Conservation (phyloP, 2,888 invertebrate species). For the Crepidodera aurea region DNA sequence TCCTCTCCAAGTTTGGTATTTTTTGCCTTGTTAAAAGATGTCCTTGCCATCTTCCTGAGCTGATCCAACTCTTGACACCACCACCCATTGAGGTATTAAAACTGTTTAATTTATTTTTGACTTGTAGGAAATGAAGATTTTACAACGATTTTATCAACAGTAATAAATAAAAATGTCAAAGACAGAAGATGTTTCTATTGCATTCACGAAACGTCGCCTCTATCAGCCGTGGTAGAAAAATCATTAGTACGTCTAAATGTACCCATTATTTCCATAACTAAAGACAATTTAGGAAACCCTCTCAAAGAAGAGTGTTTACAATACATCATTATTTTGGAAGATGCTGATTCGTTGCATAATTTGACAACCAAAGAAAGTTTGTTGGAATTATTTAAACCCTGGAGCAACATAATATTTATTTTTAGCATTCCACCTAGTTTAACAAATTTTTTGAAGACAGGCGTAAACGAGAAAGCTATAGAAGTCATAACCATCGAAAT, state of each 20-base stretch:
- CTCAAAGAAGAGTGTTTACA: not conserved
- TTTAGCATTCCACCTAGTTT: not conserved
- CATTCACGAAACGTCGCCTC: not conserved
- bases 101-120: too few species aligned
- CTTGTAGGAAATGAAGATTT: too few species aligned
- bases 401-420: conserved; percentile 9
- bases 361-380: not conserved
- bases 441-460: not conserved
- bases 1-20: too few species aligned
- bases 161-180: not conserved
- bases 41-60: too few species aligned
- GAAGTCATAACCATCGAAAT: not conserved
- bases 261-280: not conserved
- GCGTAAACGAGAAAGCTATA: conserved; percentile 2
- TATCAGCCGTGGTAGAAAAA: conserved; percentile 4
- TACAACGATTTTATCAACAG: not conserved
- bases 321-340: conserved; percentile 1
- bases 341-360: not conserved
- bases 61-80: too few species aligned
- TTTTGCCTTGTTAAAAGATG: too few species aligned
- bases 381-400: conserved; percentile 8
- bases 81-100: too few species aligned
- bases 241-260: conserved; percentile 3
- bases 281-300: not conserved
- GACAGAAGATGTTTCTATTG: conserved; percentile 3